Percentiles rank a stretch among this genome's conserved stretches.
Conservation (phyloP, 2,888 invertebrate species). For the Tiliacea citrago region DNA sequence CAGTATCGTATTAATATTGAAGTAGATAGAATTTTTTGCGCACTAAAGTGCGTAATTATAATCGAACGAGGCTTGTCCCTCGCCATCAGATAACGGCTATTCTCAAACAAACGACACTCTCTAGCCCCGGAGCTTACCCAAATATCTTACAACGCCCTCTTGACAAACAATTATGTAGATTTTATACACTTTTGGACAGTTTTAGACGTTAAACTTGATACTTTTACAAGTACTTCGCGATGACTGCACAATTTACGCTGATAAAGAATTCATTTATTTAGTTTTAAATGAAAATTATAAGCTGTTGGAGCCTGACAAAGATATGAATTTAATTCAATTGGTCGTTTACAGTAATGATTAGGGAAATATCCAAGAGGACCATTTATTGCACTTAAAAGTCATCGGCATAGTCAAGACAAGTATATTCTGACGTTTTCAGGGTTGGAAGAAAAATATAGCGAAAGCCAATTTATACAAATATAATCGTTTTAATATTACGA, state of each 20-base stretch:
- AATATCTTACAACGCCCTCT: constrained; percentile 62
- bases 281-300: constrained; percentile 38
- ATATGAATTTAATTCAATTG: constrained; percentile 17
- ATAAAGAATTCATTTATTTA: constrained; percentile 63
- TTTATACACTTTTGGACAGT: constrained; percentile 63
- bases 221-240: constrained; percentile 49
- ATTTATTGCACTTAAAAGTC: neutral
- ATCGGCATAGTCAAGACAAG: neutral
- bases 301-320: neutral
- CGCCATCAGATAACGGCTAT: constrained; percentile 54
- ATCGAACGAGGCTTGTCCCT: constrained; percentile 57
- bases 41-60: constrained; percentile 60
- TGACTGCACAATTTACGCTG: constrained; percentile 46
- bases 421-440: neutral
- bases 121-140: constrained; percentile 56
- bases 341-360: neutral
- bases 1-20: constrained; percentile 41
- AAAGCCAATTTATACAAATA: neutral
- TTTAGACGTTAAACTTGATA: constrained; percentile 55
- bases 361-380: neutral
- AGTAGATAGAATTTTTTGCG: constrained; percentile 45
- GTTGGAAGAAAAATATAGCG: neutral
- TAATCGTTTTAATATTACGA: neutral
- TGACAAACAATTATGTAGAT: constrained; percentile 70
- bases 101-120: constrained; percentile 50